Evolutionary conservation across 2,888 invertebrate species (phyloP).

Genomic region (Syrphus vitripennis): DNA sequence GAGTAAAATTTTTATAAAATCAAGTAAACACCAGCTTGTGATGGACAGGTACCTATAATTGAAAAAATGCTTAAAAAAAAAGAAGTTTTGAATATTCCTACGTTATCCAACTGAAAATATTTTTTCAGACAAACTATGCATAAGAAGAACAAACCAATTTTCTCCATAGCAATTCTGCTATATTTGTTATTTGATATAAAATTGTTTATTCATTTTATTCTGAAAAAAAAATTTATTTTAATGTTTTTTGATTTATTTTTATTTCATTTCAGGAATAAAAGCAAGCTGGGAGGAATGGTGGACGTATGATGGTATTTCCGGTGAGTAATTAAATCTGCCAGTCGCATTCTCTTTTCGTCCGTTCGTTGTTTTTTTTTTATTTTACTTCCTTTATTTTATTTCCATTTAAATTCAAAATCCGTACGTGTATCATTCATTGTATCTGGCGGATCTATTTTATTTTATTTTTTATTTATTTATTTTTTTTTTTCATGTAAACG

Average conservation of each 20-base stretch:
- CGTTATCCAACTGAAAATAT: neutral
- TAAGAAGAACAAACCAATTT: neutral
- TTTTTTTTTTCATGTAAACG: neutral
- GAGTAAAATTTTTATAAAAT: neutral
- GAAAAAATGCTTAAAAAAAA: neutral
- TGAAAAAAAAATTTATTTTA: neutral
- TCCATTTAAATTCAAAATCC: constrained; percentile 48
- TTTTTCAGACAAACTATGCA: neutral
- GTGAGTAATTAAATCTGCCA: constrained; percentile 83
- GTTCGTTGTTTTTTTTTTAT: neutral
- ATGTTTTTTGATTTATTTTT: constrained; percentile 27
- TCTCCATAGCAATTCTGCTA: neutral
- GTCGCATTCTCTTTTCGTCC: neutral
- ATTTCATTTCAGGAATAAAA: constrained; percentile 78
- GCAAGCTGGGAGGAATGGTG: constrained; percentile 97
- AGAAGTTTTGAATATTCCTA: neutral
- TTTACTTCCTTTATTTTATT: neutral
- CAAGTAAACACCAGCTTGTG: neutral
- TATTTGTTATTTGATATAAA: constrained; percentile 11
- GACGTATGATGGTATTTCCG: constrained; percentile 97
- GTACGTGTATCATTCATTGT: constrained; percentile 7
- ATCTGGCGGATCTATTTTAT: neutral
- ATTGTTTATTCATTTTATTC: constrained; percentile 23
- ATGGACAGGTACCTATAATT: neutral
- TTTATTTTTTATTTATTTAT: neutral